Base-by-base conservation (phyloP, 1,140 invertebrate species). In the Conus ventricosus region DNA sequence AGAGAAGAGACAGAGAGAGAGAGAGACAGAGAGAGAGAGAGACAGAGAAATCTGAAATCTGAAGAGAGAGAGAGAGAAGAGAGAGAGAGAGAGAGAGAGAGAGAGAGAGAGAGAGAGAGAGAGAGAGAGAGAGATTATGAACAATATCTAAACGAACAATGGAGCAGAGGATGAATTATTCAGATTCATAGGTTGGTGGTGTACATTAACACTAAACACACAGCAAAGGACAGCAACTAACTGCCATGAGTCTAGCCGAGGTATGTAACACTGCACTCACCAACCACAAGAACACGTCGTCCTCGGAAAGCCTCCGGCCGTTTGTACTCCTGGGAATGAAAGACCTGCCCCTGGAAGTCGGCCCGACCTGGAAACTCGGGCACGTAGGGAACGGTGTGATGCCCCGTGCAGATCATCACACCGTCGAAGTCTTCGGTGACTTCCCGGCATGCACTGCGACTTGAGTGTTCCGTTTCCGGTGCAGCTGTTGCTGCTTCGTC, bases 301-400 rank as follows among this genome's bases (percentile, higher is more conserved):
- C 92, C 93, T 27, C 87, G 80, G 89, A 94, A 95, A 15, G 89
- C n/a, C 39, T 90, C 85, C 23, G 91, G 90, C 15, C 90, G 89
- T 71, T 92, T 91, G 89, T 96, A 96, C 4, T 93, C 87, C 86
- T 96, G 95, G 10, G 96, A 95, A 89, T 96, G 96, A 10, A 96
- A 90, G 20, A 94, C 91, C 55, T 88, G 88, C 17, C 96, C 96
- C 87, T 94, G 88, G 89, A 96, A 96, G 0, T 89, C 89, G 0
- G 94, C 93, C 23, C 94, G 39, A 88, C 95, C 95, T 88, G 91
- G 75, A 83, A 96, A 93, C 54, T 91, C 55, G 25, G 95, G 95
- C 54, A 90, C 90, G 51, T 93, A 88, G 11, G 95, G 95, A 60
- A 93, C 89, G 13, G 93, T 93, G 87, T 96, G 95, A 91, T 96